Conservation (phyloP, 2,113 vertebrate species). For the Gallinago jamesoni region DNA sequence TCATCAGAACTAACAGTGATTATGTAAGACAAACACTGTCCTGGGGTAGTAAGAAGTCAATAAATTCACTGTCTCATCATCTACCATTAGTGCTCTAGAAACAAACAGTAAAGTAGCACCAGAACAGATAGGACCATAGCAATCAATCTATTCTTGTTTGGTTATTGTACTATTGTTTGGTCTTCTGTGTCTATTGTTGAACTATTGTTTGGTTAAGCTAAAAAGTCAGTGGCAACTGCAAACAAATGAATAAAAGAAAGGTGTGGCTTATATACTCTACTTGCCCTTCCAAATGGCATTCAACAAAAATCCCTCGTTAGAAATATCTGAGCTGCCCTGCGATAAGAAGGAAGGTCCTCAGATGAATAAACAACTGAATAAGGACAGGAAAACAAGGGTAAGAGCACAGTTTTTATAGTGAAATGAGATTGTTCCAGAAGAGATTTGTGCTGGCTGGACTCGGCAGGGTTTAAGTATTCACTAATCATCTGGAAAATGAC, state of each 20-base stretch:
- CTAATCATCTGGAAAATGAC: neutral
- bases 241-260: neutral
- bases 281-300: neutral
- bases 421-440: neutral
- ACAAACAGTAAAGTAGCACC: neutral
- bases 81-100: neutral
- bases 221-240: neutral
- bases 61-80: neutral
- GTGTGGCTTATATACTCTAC: neutral
- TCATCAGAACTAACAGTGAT: neutral
- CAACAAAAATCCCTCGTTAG: neutral
- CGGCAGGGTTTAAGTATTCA: neutral
- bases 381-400: neutral
- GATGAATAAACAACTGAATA: neutral
- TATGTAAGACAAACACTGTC: neutral
- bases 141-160: neutral
- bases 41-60: neutral
- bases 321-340: neutral
- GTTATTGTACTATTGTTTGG: neutral
- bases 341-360: neutral
- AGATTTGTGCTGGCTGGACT: neutral
- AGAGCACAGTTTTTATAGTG: neutral
- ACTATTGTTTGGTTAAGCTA: neutral
- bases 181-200: neutral
- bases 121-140: neutral